Conservation (phyloP, 2,888 invertebrate genomes). For the Stratiomys singularior region DNA sequence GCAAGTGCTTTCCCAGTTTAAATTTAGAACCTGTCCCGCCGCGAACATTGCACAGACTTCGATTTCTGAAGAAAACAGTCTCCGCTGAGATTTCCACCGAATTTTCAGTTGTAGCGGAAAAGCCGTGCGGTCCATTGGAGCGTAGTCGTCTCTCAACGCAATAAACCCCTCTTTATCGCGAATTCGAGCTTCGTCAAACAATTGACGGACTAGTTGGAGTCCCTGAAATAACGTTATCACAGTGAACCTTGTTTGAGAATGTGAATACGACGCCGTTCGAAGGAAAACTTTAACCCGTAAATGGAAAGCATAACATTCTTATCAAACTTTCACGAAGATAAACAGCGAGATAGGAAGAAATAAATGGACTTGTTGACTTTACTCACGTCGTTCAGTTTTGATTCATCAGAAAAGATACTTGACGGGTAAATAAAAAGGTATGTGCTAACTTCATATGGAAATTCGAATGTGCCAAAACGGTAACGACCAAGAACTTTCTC, state of each 20-base stretch:
- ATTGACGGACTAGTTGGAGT: not conserved
- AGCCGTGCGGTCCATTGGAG: not conserved
- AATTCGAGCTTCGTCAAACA: no score
- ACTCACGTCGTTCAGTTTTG: not conserved
- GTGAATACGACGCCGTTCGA: not conserved
- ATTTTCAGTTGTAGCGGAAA: conserved; percentile 10
- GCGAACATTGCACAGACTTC: not conserved
- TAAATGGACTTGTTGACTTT: conserved; percentile 18
- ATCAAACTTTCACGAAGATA: conserved; percentile 19
- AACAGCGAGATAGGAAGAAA: not conserved
- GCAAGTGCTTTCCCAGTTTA: conserved; percentile 4
- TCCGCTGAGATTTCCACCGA: not conserved
- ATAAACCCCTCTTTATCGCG: not conserved
- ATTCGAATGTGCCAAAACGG: no score
- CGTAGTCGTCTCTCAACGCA: not conserved
- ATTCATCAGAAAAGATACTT: not conserved
- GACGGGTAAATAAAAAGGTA: not conserved
- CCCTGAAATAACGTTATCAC: not conserved
- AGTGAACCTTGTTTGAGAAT: not conserved
- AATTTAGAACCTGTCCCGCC: not conserved
- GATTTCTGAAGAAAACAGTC: not conserved
- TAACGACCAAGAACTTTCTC: no score
- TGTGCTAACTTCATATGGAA: not conserved
- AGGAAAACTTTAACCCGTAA: not conserved
- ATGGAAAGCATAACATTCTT: not conserved